phyloP scores from a whole-genome alignment of 2,113 vertebrate species.

The Eudyptes chrysolophus region DNA sequence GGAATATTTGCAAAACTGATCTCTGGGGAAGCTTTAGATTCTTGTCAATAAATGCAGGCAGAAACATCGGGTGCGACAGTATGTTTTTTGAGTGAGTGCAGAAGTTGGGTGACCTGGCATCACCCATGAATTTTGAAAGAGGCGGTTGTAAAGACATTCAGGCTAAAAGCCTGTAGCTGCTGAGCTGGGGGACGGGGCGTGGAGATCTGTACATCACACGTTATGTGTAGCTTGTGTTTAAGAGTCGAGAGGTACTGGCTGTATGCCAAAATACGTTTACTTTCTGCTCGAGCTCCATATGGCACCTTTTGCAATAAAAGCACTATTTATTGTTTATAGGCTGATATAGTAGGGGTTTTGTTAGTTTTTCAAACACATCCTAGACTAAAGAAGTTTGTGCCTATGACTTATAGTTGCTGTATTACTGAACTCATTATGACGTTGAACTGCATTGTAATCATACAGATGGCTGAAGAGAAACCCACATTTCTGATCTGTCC shows the following conservation, averaged over 20 bases:
- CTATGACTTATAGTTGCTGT: background rate
- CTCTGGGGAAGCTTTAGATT: constrained; percentile 1
- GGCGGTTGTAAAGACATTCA: background rate
- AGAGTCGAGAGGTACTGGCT: background rate
- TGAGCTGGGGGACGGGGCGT: background rate
- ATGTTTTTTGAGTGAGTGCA: background rate
- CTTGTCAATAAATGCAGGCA: background rate
- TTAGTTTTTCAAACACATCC: constrained; percentile 18
- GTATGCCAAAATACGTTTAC: constrained; percentile 24
- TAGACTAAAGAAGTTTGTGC: constrained; percentile 31
- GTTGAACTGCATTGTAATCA: background rate
- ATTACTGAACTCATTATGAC: background rate
- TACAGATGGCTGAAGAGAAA: constrained; percentile 39
- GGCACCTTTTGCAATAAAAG: background rate
- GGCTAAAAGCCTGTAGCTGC: background rate
- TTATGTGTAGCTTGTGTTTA: background rate
- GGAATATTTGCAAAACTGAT: background rate
- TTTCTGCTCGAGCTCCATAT: background rate
- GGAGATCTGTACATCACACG: background rate
- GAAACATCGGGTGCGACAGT: background rate
- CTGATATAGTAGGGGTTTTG: background rate
- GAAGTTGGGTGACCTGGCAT: background rate
- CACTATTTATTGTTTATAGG: constrained; percentile 26
- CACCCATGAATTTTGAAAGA: background rate
- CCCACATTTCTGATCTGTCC: constrained; percentile 22